phyloP scores from a whole-genome alignment of 1,140 invertebrate genomes.

The Zaprionus kolodkinae region DNA sequence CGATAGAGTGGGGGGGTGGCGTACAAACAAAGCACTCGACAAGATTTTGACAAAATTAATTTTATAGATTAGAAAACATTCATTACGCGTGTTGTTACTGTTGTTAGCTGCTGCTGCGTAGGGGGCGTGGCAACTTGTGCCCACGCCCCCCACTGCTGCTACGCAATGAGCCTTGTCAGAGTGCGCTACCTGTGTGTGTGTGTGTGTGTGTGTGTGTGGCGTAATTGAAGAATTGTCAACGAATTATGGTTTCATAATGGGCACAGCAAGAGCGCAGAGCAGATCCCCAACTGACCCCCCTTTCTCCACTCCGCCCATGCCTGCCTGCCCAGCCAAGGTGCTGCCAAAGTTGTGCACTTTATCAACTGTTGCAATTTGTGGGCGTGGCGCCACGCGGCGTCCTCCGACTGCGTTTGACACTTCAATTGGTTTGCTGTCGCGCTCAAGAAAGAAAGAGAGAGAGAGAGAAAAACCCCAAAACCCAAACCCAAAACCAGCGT shows the following conservation, averaged over 20 bases:
- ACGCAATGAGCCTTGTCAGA: slow-evolving; percentile 60
- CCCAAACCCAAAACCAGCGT: slow-evolving; percentile 2
- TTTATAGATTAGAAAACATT: slow-evolving; percentile 80
- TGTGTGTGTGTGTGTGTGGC: slow-evolving; percentile 7
- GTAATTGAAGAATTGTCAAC: slow-evolving; percentile 77
- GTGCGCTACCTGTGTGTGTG: slow-evolving; percentile 29
- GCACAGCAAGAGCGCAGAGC: slow-evolving; percentile 29
- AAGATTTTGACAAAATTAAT: slow-evolving; percentile 79
- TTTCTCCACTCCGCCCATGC: too few species aligned
- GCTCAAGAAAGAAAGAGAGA: slow-evolving; percentile 43
- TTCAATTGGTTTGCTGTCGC: slow-evolving; percentile 77
- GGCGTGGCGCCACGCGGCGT: slow-evolving; percentile 77
- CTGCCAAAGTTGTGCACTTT: slow-evolving; percentile 72
- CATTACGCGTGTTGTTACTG: slow-evolving; percentile 17
- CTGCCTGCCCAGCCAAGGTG: background rate
- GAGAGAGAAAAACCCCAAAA: slow-evolving; percentile 35
- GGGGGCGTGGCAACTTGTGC: background rate
- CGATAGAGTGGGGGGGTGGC: background rate
- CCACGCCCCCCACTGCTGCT: background rate
- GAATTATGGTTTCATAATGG: slow-evolving; percentile 75
- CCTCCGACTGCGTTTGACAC: slow-evolving; percentile 69
- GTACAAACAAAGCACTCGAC: slow-evolving; percentile 53
- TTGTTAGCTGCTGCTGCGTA: too few species aligned
- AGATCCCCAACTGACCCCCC: background rate
- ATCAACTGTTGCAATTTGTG: slow-evolving; percentile 71